Percentiles rank a stretch among this genome's conserved stretches.
Evolutionary conservation across 2,113 vertebrate species (phyloP).

Genomic region (Chloropsis hardwickii): DNA sequence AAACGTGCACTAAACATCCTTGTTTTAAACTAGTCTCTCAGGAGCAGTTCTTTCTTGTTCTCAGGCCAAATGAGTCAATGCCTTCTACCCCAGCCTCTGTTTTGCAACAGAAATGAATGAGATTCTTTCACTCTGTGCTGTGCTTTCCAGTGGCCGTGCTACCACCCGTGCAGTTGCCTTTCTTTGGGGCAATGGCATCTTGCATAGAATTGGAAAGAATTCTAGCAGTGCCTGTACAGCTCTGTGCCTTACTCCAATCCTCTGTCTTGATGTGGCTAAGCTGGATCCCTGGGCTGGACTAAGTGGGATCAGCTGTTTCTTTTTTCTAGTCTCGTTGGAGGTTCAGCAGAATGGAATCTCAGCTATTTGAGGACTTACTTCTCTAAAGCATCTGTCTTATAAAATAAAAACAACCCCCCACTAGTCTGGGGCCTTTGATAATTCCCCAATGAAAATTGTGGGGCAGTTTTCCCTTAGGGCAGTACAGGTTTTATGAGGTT

Average conservation of each 20-base stretch:
- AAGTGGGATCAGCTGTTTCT: slow-evolving; percentile 54
- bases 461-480: slow-evolving; percentile 26
- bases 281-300: slow-evolving; percentile 17
- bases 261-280: slow-evolving; percentile 31
- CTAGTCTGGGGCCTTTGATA: slow-evolving; percentile 42
- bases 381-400: slow-evolving; percentile 60
- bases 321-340: slow-evolving; percentile 1
- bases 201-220: neutral
- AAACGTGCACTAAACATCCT: neutral
- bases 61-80: neutral
- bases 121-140: neutral
- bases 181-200: neutral
- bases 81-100: neutral
- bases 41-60: neutral
- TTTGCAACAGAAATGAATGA: slow-evolving; percentile 14
- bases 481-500: slow-evolving; percentile 25
- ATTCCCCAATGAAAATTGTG: slow-evolving; percentile 26
- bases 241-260: neutral
- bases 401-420: slow-evolving; percentile 46
- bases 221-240: neutral
- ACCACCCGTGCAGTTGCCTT: neutral
- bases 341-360: slow-evolving; percentile 53
- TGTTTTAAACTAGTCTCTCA: neutral
- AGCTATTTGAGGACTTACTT: slow-evolving; percentile 52
- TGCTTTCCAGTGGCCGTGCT: neutral